Evolutionary conservation across 2,888 invertebrate species (phyloP).

Genomic region (Pachymerium ferrugineum): DNA sequence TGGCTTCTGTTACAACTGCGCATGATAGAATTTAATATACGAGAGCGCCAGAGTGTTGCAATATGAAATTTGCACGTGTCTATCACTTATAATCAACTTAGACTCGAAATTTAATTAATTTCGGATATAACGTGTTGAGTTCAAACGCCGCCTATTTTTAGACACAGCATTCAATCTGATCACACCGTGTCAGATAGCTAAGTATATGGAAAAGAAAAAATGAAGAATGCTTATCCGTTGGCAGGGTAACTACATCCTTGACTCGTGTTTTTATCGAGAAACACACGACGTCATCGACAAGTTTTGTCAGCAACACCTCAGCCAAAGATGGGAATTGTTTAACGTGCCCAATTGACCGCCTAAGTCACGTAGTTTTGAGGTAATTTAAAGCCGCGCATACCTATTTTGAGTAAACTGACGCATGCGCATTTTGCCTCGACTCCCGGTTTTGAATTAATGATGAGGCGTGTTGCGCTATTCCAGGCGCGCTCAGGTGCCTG

Average conservation of each 20-base stretch:
- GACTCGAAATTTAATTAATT: no score
- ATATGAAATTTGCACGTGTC: no score
- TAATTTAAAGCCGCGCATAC: neutral
- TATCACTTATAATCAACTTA: no score
- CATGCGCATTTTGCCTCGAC: no score
- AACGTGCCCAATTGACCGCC: neutral
- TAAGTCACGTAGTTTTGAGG: neutral
- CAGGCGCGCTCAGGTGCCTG: neutral
- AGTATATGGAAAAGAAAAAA: no score
- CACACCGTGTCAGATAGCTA: neutral
- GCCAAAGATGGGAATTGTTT: neutral
- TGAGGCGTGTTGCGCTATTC: neutral
- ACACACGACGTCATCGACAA: neutral
- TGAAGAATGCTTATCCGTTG: neutral
- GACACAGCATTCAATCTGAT: no score
- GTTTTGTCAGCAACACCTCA: no score
- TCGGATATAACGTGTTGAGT: no score
- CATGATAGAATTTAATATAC: no score
- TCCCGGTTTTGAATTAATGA: constrained; percentile 13
- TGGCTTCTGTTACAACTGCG: no score
- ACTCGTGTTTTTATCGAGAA: neutral
- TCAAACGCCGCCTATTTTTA: no score
- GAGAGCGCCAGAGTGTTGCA: no score
- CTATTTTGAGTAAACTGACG: neutral
- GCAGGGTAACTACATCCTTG: neutral